phyloP scores from a whole-genome alignment of 2,113 vertebrate genomes.

The Neolamprologus toae region DNA sequence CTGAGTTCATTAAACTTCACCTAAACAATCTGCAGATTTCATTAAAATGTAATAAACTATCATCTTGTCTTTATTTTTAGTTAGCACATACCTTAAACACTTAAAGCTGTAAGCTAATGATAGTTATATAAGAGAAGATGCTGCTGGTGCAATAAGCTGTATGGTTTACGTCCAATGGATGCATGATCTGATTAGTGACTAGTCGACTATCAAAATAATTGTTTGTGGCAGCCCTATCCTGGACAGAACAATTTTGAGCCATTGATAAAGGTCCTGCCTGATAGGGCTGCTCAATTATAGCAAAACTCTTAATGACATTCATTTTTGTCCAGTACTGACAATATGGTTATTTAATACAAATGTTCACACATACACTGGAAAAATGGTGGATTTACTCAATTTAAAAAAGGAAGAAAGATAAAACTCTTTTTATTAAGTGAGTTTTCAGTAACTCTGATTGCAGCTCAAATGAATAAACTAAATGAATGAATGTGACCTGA shows the following conservation, averaged over 20 bases:
- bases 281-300: neutral
- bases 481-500: neutral
- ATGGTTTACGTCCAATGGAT: fast-evolving
- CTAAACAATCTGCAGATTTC: fast-evolving
- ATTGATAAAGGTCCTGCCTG: neutral
- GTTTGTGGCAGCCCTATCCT: neutral
- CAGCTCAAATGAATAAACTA: neutral
- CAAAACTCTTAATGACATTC: neutral
- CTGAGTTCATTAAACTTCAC: neutral
- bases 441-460: neutral
- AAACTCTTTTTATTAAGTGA: neutral
- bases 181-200: neutral
- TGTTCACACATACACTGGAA: neutral
- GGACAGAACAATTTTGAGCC: neutral
- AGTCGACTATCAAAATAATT: neutral
- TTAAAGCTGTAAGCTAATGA: neutral
- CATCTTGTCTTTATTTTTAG: neutral
- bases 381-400: fast-evolving
- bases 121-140: neutral
- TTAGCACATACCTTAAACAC: fast-evolving
- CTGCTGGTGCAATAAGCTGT: neutral
- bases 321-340: neutral
- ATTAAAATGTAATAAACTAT: neutral
- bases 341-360: neutral
- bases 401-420: neutral